Percentiles rank a stretch among this genome's conserved stretches.
These are phyloP conservation scores for Rallus limicola DNA, from an alignment of 2,113 vertebrate species.

Conservation along the genomic window DNA sequence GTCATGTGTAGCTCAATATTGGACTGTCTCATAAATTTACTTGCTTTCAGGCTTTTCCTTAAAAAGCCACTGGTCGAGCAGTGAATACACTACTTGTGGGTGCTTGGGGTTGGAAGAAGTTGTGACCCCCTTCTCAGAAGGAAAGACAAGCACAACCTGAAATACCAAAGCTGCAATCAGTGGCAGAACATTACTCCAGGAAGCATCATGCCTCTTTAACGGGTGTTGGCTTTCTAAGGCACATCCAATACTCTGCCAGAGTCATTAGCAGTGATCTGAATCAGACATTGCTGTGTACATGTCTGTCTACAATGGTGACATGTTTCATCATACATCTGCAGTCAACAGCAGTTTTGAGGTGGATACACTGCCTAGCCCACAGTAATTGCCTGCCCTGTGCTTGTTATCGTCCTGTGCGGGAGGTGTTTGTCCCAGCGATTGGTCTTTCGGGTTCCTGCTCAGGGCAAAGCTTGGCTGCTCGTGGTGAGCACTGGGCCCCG, in stretches of 20 bases:
- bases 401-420: background rate
- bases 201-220: background rate
- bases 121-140: background rate
- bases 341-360: conserved; percentile 6
- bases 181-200: background rate
- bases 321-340: conserved; percentile 1
- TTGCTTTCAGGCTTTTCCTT: background rate
- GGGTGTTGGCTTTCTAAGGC: conserved; percentile 26
- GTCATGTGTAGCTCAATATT: background rate
- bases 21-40: background rate
- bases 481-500: accelerated
- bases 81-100: background rate
- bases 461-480: accelerated
- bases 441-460: background rate
- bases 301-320: conserved; percentile 12
- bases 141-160: background rate
- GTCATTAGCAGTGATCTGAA: conserved; percentile 43
- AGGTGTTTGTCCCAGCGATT: background rate
- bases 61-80: background rate
- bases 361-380: background rate
- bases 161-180: background rate
- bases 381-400: background rate
- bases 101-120: background rate
- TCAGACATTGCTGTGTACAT: background rate
- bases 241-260: background rate